phyloP scores from a whole-genome alignment of 2,888 invertebrate genomes.

The Gymnosoma rotundatum region DNA sequence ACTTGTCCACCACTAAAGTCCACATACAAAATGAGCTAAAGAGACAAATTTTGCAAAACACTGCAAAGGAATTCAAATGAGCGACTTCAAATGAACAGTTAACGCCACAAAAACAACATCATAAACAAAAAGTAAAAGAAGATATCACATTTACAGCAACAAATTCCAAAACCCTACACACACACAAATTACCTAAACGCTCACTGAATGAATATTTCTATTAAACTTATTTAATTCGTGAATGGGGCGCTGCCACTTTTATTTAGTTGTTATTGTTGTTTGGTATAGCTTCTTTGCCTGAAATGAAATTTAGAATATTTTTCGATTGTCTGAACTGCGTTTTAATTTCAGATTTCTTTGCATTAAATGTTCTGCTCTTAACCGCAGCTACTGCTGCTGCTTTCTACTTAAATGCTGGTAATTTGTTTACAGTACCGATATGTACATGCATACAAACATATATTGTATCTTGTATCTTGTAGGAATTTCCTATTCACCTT shows the following conservation, averaged over 20 bases:
- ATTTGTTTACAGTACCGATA: background rate
- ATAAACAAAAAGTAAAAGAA: conserved; percentile 12
- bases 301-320: background rate
- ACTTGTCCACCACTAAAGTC: background rate
- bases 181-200: too few species aligned
- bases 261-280: conserved; percentile 20
- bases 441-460: too few species aligned
- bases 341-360: background rate
- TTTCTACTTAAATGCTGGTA: background rate
- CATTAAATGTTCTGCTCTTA: background rate
- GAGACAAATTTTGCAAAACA: background rate
- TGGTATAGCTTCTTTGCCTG: background rate
- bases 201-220: too few species aligned
- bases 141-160: background rate
- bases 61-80: conserved; percentile 28
- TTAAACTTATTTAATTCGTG: too few species aligned
- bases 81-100: conserved; percentile 14
- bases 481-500: conserved; percentile 13
- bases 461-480: background rate
- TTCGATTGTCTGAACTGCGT: conserved; percentile 33
- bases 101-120: conserved; percentile 10
- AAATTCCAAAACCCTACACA: background rate
- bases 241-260: conserved; percentile 56
- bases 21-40: background rate
- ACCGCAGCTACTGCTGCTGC: too few species aligned